Base-by-base conservation (phyloP, 2,113 vertebrate species). In the Centrocercus urophasianus region DNA sequence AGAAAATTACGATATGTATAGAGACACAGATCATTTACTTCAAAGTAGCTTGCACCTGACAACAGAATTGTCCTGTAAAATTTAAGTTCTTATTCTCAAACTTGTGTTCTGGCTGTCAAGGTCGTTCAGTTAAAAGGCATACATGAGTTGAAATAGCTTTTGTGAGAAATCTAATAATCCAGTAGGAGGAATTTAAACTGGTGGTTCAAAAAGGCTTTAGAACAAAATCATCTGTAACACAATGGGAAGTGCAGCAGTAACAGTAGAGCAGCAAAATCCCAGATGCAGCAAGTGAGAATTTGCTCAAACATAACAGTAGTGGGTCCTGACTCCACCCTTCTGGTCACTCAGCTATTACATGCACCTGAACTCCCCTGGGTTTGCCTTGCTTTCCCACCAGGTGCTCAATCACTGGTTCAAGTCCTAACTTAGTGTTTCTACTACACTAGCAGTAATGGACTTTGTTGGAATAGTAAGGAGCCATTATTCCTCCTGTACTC, bases 11-110 rank as follows among this genome's bases (percentile, higher is more conserved):
- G 20, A 18, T 50, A 56, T 89, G 64, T 76, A 52, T 66, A 70
- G 27, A 87, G 72, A 83, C 17, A 86, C 57, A 88, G 78, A 69
- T 71, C 14, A 74, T 86, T 93, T 93, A 84, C 65, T 93, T 92
- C 78, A 69, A 75, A 81, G 8, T 59, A 54, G 25, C 50, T 50
- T 89, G 10, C 27, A 61, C 21, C 10, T 60, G 47, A 32, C 8
- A 70, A 54, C 5, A 56, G 43, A 79, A 76, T 17, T 6, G 0
- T 65, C 11, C 13, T 27, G 2, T 30, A 65, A 38, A 65, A 77
- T 32, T 48, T 0, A 80, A 47, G 30, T 76, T 13, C 10, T 36
- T 86, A 57, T 61, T 74, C 18, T 57, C 63, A 50, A 9, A 36
- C 12, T 21, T 50, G 21, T 40, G 20, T 74, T 25, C 7, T 21